Base-by-base conservation (phyloP, 2,113 vertebrate genomes). In the Lasiurus borealis region DNA sequence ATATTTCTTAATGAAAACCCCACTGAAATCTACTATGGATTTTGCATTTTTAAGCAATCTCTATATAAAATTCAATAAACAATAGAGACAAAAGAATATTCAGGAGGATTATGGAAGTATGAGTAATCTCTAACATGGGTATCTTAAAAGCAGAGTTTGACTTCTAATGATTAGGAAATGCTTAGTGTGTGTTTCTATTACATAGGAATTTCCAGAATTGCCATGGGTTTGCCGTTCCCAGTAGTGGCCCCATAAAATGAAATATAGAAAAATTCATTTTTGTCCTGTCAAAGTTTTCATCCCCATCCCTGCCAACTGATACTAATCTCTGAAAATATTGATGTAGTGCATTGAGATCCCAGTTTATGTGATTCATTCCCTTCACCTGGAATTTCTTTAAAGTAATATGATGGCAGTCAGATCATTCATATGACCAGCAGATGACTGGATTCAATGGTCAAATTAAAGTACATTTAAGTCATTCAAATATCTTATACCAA, bases 321-420 rank as follows among this genome's bases (percentile, higher is more conserved):
- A 68, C 50, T 46, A 3, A 2, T 14, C 2, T 44, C 31, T 80
- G 3, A 76, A 36, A 27, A 48, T 89, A 71, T 87, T 46, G 83
- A 23, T 6, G 4, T 16, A 23, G 40, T 46, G 7, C 2, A 14
- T 7, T 71, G 54, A 44, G n/a, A 40, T 73, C 18, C 31, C 16
- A 59, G 4, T 40, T 78, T 46, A 52, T 72, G 18, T 48, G 12
- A 69, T 50, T 85, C 36, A 5, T 66, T 96, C 16, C 54, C 18
- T 94, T 78, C 57, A 46, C n/a, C 52, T 88, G 90, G 9, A 85
- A 72, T 46, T 66, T 93, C 14, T 69, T 95, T 83, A 71, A 76
- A 85, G 12, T 1, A 23, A 0, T 10, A 3, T 46, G 40, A 89
- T 29, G 7, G 7, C 19, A 85, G 76, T 12, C 10, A 83, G 15